Evolutionary conservation across 2,113 vertebrate species (phyloP).

Genomic region (Myiagra hebetior): DNA sequence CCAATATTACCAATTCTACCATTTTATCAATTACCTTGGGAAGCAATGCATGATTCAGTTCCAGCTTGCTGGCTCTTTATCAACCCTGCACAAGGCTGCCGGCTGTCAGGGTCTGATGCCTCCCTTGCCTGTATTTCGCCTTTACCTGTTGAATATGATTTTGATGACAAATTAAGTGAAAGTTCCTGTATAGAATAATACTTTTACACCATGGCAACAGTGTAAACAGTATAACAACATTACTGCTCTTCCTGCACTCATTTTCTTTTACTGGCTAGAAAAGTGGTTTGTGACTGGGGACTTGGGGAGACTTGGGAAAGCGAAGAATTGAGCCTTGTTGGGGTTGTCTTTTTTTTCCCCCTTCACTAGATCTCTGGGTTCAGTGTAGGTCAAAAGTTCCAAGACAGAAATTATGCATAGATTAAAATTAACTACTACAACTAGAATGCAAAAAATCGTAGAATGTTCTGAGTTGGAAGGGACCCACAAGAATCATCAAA

Average conservation of each 20-base stretch:
- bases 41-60: background rate
- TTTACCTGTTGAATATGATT: conserved; percentile 10
- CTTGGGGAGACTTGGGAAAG: background rate
- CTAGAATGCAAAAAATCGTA: too few relatives aligned
- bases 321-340: background rate
- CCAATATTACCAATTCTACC: background rate
- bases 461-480: background rate
- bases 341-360: background rate
- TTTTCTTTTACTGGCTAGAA: background rate
- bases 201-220: background rate
- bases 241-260: background rate
- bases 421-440: background rate
- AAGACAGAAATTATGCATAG: background rate
- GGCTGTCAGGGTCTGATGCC: background rate
- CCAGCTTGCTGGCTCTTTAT: background rate
- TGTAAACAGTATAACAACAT: background rate
- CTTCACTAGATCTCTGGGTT: background rate
- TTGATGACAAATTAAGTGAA: background rate
- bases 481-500: background rate
- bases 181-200: background rate
- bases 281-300: background rate
- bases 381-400: background rate
- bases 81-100: background rate
- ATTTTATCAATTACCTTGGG: background rate
- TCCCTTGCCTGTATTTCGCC: background rate